A percentile compares a stretch with the other conserved stretches of the same genome.
Evolutionary conservation across 2,888 invertebrate species (phyloP).

Genomic region (Microdon myrmicae): DNA sequence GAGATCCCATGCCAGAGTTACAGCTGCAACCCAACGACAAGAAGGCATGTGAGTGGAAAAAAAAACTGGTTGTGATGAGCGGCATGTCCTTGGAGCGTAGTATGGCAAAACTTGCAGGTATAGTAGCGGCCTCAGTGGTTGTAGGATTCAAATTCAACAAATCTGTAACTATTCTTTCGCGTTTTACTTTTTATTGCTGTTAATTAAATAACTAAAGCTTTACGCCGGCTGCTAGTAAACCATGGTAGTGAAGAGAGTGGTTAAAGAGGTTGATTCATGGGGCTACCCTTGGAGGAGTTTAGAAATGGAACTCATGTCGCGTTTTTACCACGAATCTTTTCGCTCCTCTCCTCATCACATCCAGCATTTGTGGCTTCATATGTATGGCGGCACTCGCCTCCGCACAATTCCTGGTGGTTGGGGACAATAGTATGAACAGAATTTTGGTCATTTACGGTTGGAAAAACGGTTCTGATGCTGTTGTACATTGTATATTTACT

Average conservation of each 20-base stretch:
- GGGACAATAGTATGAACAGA: conserved; percentile 34
- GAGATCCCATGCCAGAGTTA: not conserved
- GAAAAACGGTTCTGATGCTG: conserved; percentile 5
- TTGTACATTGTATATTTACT: no score
- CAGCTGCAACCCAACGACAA: conserved; percentile 19
- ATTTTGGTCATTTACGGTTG: conserved; percentile 38
- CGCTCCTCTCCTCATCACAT: conserved; percentile 23
- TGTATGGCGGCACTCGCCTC: no score
- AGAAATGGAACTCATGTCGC: conserved; percentile 34
- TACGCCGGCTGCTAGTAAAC: conserved; percentile 26
- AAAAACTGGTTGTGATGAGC: no score
- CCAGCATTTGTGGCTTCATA: no score
- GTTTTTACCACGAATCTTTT: conserved; percentile 5
- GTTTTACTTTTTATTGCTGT: conserved; percentile 17
- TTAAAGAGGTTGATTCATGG: conserved; percentile 7
- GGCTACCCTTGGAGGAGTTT: conserved; percentile 10
- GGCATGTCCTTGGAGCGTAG: conserved; percentile 30
- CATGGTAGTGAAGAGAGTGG: conserved; percentile 14
- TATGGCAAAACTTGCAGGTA: no score
- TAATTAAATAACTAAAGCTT: conserved; percentile 46
- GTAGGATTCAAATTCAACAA: conserved; percentile 33
- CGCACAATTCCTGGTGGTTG: conserved; percentile 39
- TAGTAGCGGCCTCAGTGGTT: conserved; percentile 29
- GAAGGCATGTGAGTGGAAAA: conserved; percentile 1
- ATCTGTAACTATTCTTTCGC: conserved; percentile 17